Base-by-base conservation (phyloP, 2,113 vertebrate species). In the Chamaea fasciata region DNA sequence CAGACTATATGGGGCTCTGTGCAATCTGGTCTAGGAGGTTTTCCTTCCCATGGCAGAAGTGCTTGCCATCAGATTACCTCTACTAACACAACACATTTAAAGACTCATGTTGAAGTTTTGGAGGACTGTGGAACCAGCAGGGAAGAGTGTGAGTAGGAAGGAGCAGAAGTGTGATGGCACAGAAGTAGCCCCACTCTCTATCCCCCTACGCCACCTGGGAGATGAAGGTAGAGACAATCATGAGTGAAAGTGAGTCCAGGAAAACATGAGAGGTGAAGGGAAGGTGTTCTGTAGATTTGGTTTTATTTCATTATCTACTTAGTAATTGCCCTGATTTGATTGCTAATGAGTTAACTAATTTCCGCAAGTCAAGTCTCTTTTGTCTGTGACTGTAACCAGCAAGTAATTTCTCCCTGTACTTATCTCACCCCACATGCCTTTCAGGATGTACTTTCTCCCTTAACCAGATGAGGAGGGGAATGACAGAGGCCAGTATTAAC, bases 301-400 rank as follows among this genome's bases (percentile, higher is more conserved):
- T 44, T 89, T 65, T 57, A 46, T 46, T 69, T 60, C 10, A 57
- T 67, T 12, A 28, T n/a, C 15, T 74, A 44, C 19, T 67, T 74
- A 23, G 8, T 44, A 31, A 28, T 7, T 52, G 10, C 13, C 8
- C 10, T 67, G 23, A 37, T 30, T 17, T 44, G 15, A 24, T 9
- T 44, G 52, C 18, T 44, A 28, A 19, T 6, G 7, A 65, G 33
- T 50, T 20, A 50, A 49, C 9, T 33, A 4, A 65, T 17, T 74
- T 39, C 15, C 6, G 8, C 3, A 28, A 28, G 37, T 57, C 42
- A 37, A 37, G 17, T 33, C 18, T 65, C 27, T 52, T 15, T 28
- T n/a, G 27, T 2, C 10, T 0, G 0, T 37, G 10, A 44, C 8
- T 0, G 0, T 19, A 65, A 57, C 4, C 27, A 50, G 22, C 0